These are phyloP conservation scores for Lithophane semibrunnea DNA, from an alignment of 2,888 invertebrate species.

Conservation along the genomic window DNA sequence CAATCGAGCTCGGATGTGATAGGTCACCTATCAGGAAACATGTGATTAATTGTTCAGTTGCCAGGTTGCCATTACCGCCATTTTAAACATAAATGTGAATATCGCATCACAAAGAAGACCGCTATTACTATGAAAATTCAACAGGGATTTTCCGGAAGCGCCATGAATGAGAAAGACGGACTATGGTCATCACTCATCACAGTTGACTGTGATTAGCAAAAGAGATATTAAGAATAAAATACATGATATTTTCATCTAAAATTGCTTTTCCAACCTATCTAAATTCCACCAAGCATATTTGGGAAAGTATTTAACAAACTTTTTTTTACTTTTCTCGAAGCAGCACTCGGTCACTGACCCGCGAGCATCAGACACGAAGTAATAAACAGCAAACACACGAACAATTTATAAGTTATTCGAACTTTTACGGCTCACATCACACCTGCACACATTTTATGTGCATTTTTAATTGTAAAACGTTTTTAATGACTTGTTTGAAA, in stretches of 20 bases:
- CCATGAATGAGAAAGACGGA: too few relatives aligned
- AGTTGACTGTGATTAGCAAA: background rate
- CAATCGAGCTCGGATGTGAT: constrained; percentile 39
- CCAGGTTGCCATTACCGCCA: background rate
- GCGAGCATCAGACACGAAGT: background rate
- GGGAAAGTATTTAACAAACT: background rate
- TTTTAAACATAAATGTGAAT: background rate
- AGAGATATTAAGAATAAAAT: background rate
- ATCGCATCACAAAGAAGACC: background rate
- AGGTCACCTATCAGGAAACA: constrained; percentile 45
- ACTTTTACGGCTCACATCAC: constrained; percentile 39
- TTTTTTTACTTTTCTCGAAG: background rate
- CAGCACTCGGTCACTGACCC: constrained; percentile 15
- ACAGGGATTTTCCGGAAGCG: background rate
- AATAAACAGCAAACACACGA: constrained; percentile 28
- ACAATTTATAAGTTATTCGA: constrained; percentile 43
- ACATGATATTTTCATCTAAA: background rate
- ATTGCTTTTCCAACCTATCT: background rate
- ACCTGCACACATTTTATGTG: constrained; percentile 47
- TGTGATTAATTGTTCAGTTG: constrained; percentile 25
- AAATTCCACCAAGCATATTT: background rate
- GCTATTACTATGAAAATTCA: background rate
- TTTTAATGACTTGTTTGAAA: constrained; percentile 50
- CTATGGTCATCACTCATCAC: background rate
- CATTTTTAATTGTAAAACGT: constrained; percentile 39